phyloP scores from a whole-genome alignment of 1,140 invertebrate species.

The Drosophila takahashii region DNA sequence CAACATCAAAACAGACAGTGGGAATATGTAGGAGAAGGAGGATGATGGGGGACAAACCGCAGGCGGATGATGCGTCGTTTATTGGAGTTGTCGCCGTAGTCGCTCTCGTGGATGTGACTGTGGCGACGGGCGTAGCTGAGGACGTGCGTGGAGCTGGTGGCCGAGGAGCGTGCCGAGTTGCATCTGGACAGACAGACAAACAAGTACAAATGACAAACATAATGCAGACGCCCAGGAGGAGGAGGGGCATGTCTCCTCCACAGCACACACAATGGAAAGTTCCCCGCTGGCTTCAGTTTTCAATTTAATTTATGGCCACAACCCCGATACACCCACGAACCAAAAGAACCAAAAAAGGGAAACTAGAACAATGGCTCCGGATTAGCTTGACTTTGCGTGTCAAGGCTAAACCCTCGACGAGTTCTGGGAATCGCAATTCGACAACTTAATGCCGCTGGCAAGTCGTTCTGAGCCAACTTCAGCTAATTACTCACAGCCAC shows the following conservation, averaged over 20 bases:
- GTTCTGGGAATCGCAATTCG: conserved; percentile 43
- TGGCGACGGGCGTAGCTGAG: conserved; percentile 73
- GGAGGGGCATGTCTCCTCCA: background rate
- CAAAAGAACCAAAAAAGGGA: background rate
- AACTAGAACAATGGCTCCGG: conserved; percentile 40
- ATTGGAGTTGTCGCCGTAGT: conserved; percentile 43
- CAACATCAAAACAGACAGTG: conserved; percentile 22
- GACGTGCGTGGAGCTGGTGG: conserved; percentile 68
- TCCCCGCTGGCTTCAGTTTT: conserved; percentile 13
- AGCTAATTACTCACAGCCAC: conserved; percentile 67
- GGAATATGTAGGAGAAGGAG: conserved; percentile 2
- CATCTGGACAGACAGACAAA: conserved; percentile 57
- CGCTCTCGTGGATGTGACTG: conserved; percentile 69
- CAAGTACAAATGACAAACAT: conserved; percentile 30
- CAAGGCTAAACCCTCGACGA: conserved; percentile 41
- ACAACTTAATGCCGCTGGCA: conserved; percentile 62
- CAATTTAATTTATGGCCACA: conserved; percentile 25
- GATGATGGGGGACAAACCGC: conserved; percentile 65
- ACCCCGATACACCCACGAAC: background rate
- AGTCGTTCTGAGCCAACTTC: conserved; percentile 36
- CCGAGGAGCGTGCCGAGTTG: conserved; percentile 57
- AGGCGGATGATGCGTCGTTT: conserved; percentile 65
- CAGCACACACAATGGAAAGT: background rate
- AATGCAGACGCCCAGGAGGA: conserved; percentile 14
- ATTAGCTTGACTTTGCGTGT: conserved; percentile 58